Percentiles rank a stretch among this genome's conserved stretches.
These are phyloP conservation scores for Bufo gargarizans DNA, from an alignment of 2,113 vertebrate species.

Conservation along the genomic window DNA sequence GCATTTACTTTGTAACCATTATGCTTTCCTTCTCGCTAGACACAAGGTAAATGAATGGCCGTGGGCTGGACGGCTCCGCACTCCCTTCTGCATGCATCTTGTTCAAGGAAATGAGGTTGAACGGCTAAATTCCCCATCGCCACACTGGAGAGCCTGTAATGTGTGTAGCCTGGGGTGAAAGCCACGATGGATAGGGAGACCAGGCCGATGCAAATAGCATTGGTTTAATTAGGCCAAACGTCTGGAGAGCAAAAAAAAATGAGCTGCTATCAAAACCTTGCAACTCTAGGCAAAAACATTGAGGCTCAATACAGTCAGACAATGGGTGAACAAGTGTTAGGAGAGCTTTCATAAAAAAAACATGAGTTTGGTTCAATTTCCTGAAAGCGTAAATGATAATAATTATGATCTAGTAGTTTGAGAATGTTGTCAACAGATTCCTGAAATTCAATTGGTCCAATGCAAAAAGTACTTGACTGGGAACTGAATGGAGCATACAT, in stretches of 20 bases:
- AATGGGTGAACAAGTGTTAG: constrained; percentile 36
- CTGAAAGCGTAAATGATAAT: constrained; percentile 28
- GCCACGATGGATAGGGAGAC: constrained; percentile 54
- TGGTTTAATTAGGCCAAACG: constrained; percentile 59
- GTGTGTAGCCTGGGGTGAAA: constrained; percentile 54
- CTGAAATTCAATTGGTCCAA: constrained; percentile 5
- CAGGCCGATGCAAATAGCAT: constrained; percentile 57
- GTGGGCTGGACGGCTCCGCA: constrained; percentile 50
- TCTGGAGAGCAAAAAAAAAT: constrained; percentile 55
- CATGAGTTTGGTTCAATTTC: constrained; percentile 27
- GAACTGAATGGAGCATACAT: background rate
- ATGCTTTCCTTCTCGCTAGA: constrained; percentile 53
- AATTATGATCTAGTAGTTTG: background rate
- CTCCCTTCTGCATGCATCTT: constrained; percentile 56
- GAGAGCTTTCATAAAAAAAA: constrained; percentile 43
- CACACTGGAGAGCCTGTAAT: constrained; percentile 56
- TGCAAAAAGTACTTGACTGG: background rate
- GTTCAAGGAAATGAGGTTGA: constrained; percentile 59
- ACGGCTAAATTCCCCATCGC: constrained; percentile 57
- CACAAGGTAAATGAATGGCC: constrained; percentile 58
- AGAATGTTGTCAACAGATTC: constrained; percentile 17
- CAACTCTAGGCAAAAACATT: constrained; percentile 38
- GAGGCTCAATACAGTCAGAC: constrained; percentile 33
- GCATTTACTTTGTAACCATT: constrained; percentile 59
- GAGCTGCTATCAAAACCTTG: constrained; percentile 52